A percentile compares a stretch with the other conserved stretches of the same genome.
Conservation (phyloP, 2,113 vertebrate genomes). For the Malurus cyaneus region DNA sequence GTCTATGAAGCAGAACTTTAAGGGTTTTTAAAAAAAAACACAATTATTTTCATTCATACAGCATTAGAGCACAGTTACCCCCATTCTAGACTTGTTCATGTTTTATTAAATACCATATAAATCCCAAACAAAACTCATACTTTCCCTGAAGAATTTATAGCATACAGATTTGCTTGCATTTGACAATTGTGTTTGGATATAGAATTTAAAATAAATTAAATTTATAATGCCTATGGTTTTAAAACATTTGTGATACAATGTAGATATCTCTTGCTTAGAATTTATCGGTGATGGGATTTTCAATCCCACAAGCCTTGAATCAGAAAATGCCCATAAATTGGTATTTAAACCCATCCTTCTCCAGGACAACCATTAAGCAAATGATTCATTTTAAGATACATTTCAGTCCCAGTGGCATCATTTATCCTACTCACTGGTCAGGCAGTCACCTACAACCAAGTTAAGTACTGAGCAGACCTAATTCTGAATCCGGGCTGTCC, state of each 20-base stretch:
- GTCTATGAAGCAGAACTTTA: not conserved
- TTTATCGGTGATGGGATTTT: not conserved
- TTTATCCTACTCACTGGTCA: slow-evolving; percentile 42
- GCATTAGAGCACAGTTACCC: not conserved
- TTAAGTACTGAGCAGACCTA: slow-evolving; percentile 7
- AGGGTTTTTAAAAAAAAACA: not conserved
- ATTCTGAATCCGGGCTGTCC: slow-evolving; percentile 2
- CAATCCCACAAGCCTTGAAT: not conserved
- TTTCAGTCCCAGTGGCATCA: slow-evolving; percentile 38
- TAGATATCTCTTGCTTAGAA: not conserved
- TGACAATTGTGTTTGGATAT: not conserved
- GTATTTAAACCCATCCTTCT: not conserved
- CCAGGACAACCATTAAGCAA: slow-evolving; percentile 13
- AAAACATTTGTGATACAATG: not conserved
- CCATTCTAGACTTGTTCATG: not conserved
- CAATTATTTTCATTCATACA: not conserved
- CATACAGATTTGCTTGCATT: not conserved
- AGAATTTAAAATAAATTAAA: not conserved
- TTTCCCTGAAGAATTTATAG: not conserved
- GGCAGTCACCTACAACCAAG: slow-evolving; percentile 10
- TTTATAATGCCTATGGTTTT: not conserved
- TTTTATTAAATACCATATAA: not conserved
- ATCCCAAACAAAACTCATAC: not conserved
- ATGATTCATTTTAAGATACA: slow-evolving; percentile 8
- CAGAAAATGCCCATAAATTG: slow-evolving; percentile 1